These are phyloP conservation scores for Sphinx pinastri DNA, from an alignment of 2,888 invertebrate species.

Conservation along the genomic window DNA sequence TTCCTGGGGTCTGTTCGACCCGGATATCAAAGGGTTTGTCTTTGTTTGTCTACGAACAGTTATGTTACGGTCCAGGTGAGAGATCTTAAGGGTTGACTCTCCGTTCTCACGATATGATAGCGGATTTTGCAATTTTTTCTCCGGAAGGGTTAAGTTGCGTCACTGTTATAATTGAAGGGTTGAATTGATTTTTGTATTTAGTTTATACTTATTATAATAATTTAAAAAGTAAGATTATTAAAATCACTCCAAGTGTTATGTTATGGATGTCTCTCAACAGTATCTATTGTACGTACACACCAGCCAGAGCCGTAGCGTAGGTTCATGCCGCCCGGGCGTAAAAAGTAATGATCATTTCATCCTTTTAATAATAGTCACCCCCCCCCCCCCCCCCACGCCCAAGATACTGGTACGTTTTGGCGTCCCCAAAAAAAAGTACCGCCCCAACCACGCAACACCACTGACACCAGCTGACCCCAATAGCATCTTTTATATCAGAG, in stretches of 20 bases:
- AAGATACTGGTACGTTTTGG: no score
- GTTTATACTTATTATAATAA: not conserved
- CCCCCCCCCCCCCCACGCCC: no score
- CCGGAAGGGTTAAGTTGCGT: conserved; percentile 25
- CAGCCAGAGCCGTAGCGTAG: no score
- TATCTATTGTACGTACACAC: no score
- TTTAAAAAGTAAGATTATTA: not conserved
- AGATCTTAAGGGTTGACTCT: conserved; percentile 47
- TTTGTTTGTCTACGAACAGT: conserved; percentile 68
- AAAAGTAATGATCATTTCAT: no score
- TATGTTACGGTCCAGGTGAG: conserved; percentile 76
- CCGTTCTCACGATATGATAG: conserved; percentile 75
- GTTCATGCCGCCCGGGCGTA: no score
- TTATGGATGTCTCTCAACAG: no score
- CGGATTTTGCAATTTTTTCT: conserved; percentile 58
- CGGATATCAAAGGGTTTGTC: conserved; percentile 73
- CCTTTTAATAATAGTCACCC: no score
- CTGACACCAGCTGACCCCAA: no score
- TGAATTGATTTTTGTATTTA: conserved; percentile 25
- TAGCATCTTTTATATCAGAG: no score
- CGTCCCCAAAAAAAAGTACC: no score
- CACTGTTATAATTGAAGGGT: conserved; percentile 31
- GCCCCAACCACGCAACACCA: no score
- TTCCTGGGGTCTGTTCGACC: conserved; percentile 61
- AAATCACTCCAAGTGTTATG: not conserved